These are phyloP conservation scores for Hydrocynus forskahlii DNA, from an alignment of 2,797 vertebrate genomes.

Conservation along the genomic window DNA sequence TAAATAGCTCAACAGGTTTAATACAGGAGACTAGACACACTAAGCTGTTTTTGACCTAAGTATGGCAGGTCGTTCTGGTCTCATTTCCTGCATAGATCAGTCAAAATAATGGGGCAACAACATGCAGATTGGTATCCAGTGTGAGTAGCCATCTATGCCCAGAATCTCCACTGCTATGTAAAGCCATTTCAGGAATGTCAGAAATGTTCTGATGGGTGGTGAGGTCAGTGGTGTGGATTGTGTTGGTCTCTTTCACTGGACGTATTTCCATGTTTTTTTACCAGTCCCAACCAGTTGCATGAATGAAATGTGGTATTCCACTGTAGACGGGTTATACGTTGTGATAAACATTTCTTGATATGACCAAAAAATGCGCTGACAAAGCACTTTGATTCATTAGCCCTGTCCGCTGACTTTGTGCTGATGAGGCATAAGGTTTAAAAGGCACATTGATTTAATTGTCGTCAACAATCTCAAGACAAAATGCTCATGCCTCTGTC, in stretches of 20 bases:
- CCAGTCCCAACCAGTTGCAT: neutral
- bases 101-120: slow-evolving; percentile 21
- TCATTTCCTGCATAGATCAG: slow-evolving; percentile 8
- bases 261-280: neutral
- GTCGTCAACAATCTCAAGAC: too few species aligned
- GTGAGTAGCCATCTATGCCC: slow-evolving; percentile 15
- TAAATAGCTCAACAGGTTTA: neutral
- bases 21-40: neutral
- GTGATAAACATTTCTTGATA: too few species aligned
- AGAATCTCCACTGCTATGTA: slow-evolving; percentile 36
- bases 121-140: slow-evolving; percentile 8
- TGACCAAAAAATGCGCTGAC: too few species aligned
- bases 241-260: slow-evolving; percentile 24
- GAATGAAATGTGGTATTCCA: neutral
- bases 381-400: too few species aligned
- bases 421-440: too few species aligned
- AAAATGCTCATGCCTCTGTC: too few species aligned
- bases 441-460: too few species aligned
- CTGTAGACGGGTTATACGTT: too few species aligned
- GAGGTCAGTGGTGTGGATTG: slow-evolving; percentile 57
- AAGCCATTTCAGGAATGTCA: slow-evolving; percentile 73
- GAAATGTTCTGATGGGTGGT: slow-evolving; percentile 76
- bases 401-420: too few species aligned
- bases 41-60: neutral
- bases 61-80: neutral